These are phyloP conservation scores for Leptopilina syphax DNA, from an alignment of 2,888 invertebrate species.

Conservation along the genomic window DNA sequence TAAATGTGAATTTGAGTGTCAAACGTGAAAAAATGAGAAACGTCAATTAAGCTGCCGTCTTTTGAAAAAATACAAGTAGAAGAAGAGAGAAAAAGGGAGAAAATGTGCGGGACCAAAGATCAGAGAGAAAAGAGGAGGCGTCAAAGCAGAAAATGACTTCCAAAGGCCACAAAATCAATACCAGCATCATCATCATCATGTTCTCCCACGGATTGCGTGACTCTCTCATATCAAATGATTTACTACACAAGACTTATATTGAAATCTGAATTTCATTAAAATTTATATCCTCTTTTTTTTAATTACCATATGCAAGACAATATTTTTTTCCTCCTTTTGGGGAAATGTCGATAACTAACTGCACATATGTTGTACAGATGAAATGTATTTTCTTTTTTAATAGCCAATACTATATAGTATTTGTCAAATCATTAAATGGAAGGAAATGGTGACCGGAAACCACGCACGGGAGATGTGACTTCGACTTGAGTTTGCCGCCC, in stretches of 20 bases:
- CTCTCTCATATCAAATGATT: conserved; percentile 47
- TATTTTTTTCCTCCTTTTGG: not conserved
- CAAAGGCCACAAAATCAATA: conserved; percentile 41
- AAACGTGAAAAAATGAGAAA: not conserved
- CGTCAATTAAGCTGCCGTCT: not conserved
- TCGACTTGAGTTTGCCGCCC: conserved; percentile 53
- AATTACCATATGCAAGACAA: conserved; percentile 24
- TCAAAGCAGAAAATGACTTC: conserved; percentile 60
- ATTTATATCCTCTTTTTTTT: not conserved
- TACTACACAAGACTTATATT: not conserved
- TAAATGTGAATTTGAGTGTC: not conserved
- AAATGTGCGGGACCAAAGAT: conserved; percentile 11
- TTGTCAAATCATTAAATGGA: conserved; percentile 66
- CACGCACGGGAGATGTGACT: conserved; percentile 75
- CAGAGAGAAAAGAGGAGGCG: conserved; percentile 18
- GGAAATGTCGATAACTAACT: not conserved
- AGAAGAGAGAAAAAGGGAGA: not conserved
- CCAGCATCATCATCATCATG: conserved; percentile 21
- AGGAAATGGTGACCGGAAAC: conserved; percentile 74
- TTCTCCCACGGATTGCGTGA: conserved; percentile 15
- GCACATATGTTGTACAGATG: conserved; percentile 49
- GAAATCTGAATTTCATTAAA: conserved; percentile 12
- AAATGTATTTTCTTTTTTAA: conserved; percentile 57
- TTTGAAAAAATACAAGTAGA: not conserved
- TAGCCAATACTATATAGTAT: conserved; percentile 34